Base-by-base conservation (phyloP, 2,797 vertebrate genomes). In the Parotocinclus haroldoi region DNA sequence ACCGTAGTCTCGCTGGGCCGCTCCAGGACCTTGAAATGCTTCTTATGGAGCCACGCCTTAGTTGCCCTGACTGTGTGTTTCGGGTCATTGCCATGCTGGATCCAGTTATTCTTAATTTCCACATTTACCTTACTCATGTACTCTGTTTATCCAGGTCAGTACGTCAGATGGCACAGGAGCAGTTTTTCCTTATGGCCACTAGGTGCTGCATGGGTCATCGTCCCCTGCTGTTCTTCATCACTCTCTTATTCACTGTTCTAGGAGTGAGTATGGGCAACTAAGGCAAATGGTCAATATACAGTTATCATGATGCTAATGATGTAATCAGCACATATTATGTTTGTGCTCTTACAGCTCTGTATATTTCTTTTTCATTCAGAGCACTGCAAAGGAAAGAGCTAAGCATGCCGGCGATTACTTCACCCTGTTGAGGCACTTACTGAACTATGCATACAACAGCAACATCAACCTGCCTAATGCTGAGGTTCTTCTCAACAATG, bases 141-240 rank as follows among this genome's bases (percentile, higher is more conserved):
- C 27, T 27, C 27, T 27, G 2, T 27, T 27, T 2, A 27, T 27
- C 27, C 27, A 99, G 96, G 84, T 94, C 92, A 19, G 96, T 99
- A 77, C 95, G 96, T 82, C 96, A 98, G 82, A 97, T 96, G 92
- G 94, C 96, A 13, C 96, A 99, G 80, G 96, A 99, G 75, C 96
- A 98, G 63, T 98, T 99, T 87, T 98, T 99, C 84, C 88, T 98
- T 78, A 99, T 98, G 96, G 96, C 96, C 74, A 98, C 96, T 39
- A 90, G 96, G 85, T 99, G 96, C 78, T 99, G 96, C 80, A 98
- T 99, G 96, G 96, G 96, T 80, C 95, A 98, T 78, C 87, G 96
- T 71, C 96, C 96, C 61, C 93, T 99, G 27, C 93, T 98, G 72
- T 99, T 98, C 87, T 98, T 99, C 82, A 98, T 98, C 87, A 98